These are phyloP conservation scores for Epizoanthus scotinus DNA, from an alignment of 92 coral and sea anemone species.

Conservation along the genomic window DNA sequence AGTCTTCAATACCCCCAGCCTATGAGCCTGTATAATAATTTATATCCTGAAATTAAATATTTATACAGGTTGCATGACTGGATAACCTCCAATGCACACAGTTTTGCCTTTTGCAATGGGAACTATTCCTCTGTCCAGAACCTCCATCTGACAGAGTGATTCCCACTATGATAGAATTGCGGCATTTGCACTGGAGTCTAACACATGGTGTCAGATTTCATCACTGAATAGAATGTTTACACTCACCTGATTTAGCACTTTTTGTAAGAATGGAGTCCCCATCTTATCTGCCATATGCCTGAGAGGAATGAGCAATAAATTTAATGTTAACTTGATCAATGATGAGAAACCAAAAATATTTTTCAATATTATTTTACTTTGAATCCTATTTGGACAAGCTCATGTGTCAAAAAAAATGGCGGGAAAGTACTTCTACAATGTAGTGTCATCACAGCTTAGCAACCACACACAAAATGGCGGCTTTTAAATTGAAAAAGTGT, in stretches of 20 bases:
- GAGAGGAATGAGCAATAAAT: neutral
- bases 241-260: slow-evolving; percentile 90
- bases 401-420: neutral
- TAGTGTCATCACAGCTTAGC: too few species aligned
- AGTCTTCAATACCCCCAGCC: too few species aligned
- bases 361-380: neutral
- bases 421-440: too few species aligned
- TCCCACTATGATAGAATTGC: too few species aligned
- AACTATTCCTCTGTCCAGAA: too few species aligned
- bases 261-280: slow-evolving; percentile 91
- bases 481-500: too few species aligned
- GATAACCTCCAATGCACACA: neutral
- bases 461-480: too few species aligned
- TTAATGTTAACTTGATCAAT: neutral
- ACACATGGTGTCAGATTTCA: neutral
- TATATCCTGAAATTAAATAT: too few species aligned
- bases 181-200: neutral
- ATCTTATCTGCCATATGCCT: slow-evolving; percentile 96
- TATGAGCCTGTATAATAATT: too few species aligned
- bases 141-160: too few species aligned
- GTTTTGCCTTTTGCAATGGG: too few species aligned
- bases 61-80: too few species aligned
- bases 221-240: neutral
- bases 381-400: neutral
- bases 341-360: neutral